Conservation (phyloP, 2,888 invertebrate species). For the Campoletis raptor region DNA sequence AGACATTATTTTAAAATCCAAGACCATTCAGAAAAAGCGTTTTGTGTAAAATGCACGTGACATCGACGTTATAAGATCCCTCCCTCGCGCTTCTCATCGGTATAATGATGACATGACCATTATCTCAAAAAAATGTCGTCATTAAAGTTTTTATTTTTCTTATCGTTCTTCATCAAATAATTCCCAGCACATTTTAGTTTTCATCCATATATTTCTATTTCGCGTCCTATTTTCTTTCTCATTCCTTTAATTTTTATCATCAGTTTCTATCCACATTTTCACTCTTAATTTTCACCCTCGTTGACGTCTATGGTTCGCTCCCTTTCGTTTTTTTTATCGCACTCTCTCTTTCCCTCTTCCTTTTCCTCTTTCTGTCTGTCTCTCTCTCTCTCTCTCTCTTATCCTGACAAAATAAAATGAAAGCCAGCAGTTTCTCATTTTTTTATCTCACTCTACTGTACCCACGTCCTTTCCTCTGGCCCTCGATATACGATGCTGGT, state of each 20-base stretch:
- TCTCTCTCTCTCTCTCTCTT: slow-evolving; percentile 10
- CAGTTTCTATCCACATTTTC: slow-evolving; percentile 11
- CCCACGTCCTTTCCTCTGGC: slow-evolving; percentile 25
- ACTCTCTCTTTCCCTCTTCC: background rate
- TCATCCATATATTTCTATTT: background rate
- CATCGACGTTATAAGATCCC: slow-evolving; percentile 33
- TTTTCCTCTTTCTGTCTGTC: background rate
- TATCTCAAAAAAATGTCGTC: background rate
- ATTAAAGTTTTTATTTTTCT: background rate
- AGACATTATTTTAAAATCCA: too few relatives aligned
- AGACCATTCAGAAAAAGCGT: too few relatives aligned
- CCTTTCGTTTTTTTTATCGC: background rate
- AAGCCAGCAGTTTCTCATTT: slow-evolving; percentile 63
- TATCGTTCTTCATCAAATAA: background rate
- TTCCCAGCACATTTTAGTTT: background rate
- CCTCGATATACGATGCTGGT: slow-evolving; percentile 57
- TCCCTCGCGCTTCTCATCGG: background rate
- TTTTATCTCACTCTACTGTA: slow-evolving; percentile 18
- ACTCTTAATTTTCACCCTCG: slow-evolving; percentile 2
- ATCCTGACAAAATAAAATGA: slow-evolving; percentile 74
- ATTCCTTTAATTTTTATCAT: slow-evolving; percentile 10
- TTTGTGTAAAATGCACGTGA: slow-evolving; percentile 18
- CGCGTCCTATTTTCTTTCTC: slow-evolving; percentile 8
- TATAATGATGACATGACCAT: background rate
- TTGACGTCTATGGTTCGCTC: background rate